Percentiles rank a stretch among this genome's conserved stretches.
These are phyloP conservation scores for Halichoeres trimaculatus DNA, from an alignment of 2,113 vertebrate species.

Conservation along the genomic window DNA sequence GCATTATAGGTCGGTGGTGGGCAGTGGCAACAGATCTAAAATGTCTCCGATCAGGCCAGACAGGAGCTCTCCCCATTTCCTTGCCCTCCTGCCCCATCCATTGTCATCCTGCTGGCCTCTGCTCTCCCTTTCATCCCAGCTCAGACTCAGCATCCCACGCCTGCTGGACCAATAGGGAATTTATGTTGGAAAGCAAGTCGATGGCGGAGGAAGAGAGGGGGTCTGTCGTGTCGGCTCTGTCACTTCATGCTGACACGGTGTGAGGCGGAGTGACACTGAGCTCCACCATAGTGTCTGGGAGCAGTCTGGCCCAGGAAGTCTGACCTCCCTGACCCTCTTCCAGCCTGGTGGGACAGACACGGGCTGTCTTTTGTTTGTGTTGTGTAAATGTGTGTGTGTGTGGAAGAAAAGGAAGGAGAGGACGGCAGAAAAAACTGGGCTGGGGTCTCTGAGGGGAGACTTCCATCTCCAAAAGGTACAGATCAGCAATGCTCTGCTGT, in stretches of 20 bases:
- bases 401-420: background rate
- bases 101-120: constrained; percentile 64
- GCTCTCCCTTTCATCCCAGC: constrained; percentile 61
- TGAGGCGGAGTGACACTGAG: constrained; percentile 79
- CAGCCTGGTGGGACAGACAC: constrained; percentile 52
- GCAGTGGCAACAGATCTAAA: constrained; percentile 71
- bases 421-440: constrained; percentile 13
- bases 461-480: constrained; percentile 62
- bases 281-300: constrained; percentile 68
- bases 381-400: constrained; percentile 54
- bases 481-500: constrained; percentile 65
- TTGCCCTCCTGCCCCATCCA: constrained; percentile 66
- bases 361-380: constrained; percentile 59
- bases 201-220: constrained; percentile 5
- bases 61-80: constrained; percentile 64
- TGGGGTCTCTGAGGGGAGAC: constrained; percentile 56
- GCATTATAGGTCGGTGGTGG: constrained; percentile 38
- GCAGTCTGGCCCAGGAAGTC: constrained; percentile 60
- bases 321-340: constrained; percentile 64
- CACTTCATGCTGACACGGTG: constrained; percentile 79
- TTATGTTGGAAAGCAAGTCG: constrained; percentile 43
- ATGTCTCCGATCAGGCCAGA: constrained; percentile 66
- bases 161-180: constrained; percentile 64
- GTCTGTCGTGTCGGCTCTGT: constrained; percentile 65
- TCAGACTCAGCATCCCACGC: constrained; percentile 67